Conservation (phyloP, 1,140 invertebrate species). For the Ips typographus region DNA sequence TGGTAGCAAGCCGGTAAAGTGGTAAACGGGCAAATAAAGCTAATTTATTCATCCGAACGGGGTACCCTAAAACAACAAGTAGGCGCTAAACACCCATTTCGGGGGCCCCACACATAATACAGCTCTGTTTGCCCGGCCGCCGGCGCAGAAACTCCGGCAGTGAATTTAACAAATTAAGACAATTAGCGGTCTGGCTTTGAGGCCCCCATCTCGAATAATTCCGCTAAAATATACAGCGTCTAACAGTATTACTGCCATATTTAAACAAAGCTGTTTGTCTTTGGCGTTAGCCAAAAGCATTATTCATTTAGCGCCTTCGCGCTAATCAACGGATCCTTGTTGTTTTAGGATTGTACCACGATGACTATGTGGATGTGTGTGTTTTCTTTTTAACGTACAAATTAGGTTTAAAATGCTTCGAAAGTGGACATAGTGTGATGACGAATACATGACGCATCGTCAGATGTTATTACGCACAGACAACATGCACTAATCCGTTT, state of each 20-base stretch:
- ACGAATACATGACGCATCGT: too few relatives aligned
- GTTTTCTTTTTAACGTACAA: too few relatives aligned
- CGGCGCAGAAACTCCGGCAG: constrained; percentile 7
- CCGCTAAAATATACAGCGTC: constrained; percentile 29
- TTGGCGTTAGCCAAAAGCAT: constrained; percentile 26
- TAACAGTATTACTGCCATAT: constrained; percentile 32
- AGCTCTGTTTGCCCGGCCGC: constrained; percentile 13
- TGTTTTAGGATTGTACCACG: constrained; percentile 13
- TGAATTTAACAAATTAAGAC: constrained; percentile 35
- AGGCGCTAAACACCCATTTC: constrained; percentile 26
- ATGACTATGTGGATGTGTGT: not conserved
- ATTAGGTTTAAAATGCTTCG: too few relatives aligned
- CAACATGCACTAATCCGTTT: too few relatives aligned
- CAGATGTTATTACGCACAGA: too few relatives aligned
- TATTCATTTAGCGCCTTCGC: constrained; percentile 28
- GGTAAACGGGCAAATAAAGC: constrained; percentile 4
- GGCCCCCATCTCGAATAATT: constrained; percentile 28
- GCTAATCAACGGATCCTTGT: constrained; percentile 22
- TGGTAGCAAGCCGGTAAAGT: not conserved
- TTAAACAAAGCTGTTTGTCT: constrained; percentile 28
- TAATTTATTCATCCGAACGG: constrained; percentile 18
- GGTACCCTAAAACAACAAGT: constrained; percentile 1
- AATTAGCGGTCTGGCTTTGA: constrained; percentile 35
- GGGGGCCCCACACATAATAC: constrained; percentile 26
- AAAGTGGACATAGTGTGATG: too few relatives aligned